These are phyloP conservation scores for Pituophis catenifer DNA, from an alignment of 2,113 vertebrate species.

Conservation along the genomic window DNA sequence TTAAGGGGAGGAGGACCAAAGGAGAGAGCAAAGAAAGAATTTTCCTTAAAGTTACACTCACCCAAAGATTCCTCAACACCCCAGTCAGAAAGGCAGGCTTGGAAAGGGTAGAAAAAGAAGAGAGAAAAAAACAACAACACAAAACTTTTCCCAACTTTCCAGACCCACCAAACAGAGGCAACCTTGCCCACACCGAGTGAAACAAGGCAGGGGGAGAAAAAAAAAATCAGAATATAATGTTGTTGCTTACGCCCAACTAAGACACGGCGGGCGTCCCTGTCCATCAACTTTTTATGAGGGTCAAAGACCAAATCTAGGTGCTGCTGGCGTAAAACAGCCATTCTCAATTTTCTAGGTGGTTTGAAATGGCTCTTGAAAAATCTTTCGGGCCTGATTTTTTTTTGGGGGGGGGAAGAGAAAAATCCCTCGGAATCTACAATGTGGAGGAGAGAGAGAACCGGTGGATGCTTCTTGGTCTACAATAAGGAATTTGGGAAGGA, in stretches of 20 bases:
- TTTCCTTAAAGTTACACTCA: slow-evolving; percentile 29
- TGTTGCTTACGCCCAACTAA: not conserved
- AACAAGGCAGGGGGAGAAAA: not conserved
- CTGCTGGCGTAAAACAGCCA: not conserved
- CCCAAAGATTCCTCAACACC: not conserved
- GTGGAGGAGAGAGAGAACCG: not conserved
- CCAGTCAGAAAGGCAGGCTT: not conserved
- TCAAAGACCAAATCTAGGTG: not conserved
- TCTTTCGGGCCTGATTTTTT: not conserved
- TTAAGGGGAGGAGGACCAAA: slow-evolving; percentile 28
- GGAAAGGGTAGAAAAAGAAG: not conserved
- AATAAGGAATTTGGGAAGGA: not conserved
- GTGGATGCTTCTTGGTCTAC: not conserved
- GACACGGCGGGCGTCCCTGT: not conserved
- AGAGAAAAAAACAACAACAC: not conserved
- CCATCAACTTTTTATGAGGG: not conserved
- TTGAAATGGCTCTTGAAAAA: too few species aligned
- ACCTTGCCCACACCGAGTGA: not conserved
- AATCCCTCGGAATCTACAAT: not conserved
- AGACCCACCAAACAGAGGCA: not conserved
- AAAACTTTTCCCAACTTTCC: not conserved
- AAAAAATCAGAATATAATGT: not conserved
- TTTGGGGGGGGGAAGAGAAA: not conserved
- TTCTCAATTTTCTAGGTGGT: not conserved
- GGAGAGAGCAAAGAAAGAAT: not conserved